A percentile compares a stretch with the other conserved stretches of the same genome.
Evolutionary conservation across 92 coral and sea anemone species (phyloP).

Genomic region (Zoanthus solanderi): DNA sequence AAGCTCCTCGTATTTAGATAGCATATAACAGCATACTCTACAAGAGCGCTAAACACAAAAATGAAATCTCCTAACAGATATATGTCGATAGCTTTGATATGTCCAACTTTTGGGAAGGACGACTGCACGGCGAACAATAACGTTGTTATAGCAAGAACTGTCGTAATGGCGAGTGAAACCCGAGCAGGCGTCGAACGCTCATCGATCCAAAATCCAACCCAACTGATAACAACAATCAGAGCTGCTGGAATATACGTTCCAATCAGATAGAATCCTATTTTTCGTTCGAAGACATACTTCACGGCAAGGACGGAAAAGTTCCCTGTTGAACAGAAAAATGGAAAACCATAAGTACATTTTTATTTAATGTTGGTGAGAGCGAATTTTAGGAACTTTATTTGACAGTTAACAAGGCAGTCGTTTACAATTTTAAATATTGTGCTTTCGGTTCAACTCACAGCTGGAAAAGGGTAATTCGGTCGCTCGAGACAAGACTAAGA

Average conservation of each 20-base stretch:
- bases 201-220: slow-evolving; percentile 80
- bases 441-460: too few relatives aligned
- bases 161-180: slow-evolving; percentile 75
- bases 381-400: too few relatives aligned
- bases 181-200: slow-evolving; percentile 78
- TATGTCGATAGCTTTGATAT: slow-evolving; percentile 72
- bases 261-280: slow-evolving; percentile 62
- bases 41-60: slow-evolving; percentile 65
- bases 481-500: too few relatives aligned
- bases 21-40: slow-evolving; percentile 70
- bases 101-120: slow-evolving; percentile 65
- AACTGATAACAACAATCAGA: slow-evolving; percentile 60
- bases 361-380: too few relatives aligned
- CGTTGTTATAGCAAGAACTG: slow-evolving; percentile 71
- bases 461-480: too few relatives aligned
- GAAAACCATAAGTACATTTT: too few relatives aligned
- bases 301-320: slow-evolving; percentile 46
- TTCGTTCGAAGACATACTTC: slow-evolving; percentile 43
- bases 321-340: slow-evolving; percentile 28
- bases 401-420: too few relatives aligned
- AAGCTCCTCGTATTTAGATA: slow-evolving; percentile 19
- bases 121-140: slow-evolving; percentile 65
- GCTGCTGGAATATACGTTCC: slow-evolving; percentile 59
- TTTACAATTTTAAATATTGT: too few relatives aligned
- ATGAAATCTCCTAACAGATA: slow-evolving; percentile 61